Evolutionary conservation across 92 coral and sea anemone genomes (phyloP).

Genomic region (Parazoanthus darwini): DNA sequence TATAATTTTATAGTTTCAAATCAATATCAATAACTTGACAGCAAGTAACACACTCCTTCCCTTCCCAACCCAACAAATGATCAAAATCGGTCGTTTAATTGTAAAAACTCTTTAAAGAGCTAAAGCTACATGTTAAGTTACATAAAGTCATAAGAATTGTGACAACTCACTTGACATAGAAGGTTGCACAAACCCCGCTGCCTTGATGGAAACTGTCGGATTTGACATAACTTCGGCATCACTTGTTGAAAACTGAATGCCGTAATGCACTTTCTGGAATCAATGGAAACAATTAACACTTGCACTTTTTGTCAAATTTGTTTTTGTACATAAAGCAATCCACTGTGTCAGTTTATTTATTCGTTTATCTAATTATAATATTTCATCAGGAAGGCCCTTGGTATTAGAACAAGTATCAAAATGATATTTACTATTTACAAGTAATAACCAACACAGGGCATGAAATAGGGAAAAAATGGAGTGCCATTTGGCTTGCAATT

Average conservation of each 20-base stretch:
- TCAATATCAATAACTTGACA: no score
- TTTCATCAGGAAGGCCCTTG: no score
- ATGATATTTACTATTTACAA: no score
- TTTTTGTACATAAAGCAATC: neutral
- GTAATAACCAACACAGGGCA: no score
- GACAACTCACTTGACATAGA: slow-evolving; percentile 51
- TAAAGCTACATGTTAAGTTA: neutral
- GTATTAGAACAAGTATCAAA: no score
- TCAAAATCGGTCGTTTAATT: no score
- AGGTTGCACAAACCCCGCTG: slow-evolving; percentile 64
- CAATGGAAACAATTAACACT: neutral
- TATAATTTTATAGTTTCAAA: neutral
- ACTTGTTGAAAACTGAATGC: slow-evolving; percentile 66
- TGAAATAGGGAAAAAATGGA: no score
- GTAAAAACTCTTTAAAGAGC: neutral
- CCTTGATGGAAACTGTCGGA: slow-evolving; percentile 58
- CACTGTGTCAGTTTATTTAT: neutral
- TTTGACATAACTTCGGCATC: slow-evolving; percentile 58
- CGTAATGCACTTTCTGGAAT: slow-evolving; percentile 63
- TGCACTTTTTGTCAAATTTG: neutral
- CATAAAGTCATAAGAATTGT: neutral
- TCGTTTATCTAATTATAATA: no score
- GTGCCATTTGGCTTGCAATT: no score
- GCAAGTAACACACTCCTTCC: no score
- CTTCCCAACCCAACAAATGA: no score